A percentile compares a stretch with the other conserved stretches of the same genome.
Conservation (phyloP, 92 coral and sea anemone species). For the Blastomussa wellsi region DNA sequence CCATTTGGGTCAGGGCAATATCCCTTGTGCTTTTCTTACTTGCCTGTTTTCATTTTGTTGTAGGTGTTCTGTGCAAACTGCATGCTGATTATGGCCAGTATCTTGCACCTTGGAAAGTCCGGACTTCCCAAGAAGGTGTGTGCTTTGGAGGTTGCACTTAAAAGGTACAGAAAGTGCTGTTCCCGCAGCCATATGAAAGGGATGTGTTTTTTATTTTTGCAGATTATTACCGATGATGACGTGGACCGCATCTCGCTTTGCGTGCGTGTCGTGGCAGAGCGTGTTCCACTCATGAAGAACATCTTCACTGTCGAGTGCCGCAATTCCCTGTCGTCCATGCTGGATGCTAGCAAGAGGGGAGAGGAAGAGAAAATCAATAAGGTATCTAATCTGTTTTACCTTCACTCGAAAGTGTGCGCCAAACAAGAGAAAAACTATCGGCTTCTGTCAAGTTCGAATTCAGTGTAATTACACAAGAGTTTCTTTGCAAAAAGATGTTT, state of each 20-base stretch:
- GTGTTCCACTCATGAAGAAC: conserved; percentile 89
- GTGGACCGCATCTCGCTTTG: conserved; percentile 99
- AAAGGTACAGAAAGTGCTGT: background rate
- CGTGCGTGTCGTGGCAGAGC: conserved; percentile 94
- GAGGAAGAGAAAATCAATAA: conserved; percentile 78
- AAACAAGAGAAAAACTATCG: background rate
- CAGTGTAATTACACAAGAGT: background rate
- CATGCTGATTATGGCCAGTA: conserved; percentile 97
- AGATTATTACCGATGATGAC: conserved; percentile 98
- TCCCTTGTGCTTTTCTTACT: background rate
- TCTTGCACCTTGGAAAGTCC: conserved; percentile 96
- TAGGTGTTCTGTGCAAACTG: conserved; percentile 96
- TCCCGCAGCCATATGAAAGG: background rate
- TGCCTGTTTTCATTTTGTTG: background rate
- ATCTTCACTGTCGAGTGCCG: conserved; percentile 97
- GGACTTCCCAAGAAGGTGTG: conserved; percentile 95
- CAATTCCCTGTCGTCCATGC: conserved; percentile 89
- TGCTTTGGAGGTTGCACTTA: background rate
- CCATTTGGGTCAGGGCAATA: background rate
- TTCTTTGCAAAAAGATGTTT: no score
- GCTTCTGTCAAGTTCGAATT: background rate
- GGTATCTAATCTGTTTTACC: conserved; percentile 32
- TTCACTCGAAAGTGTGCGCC: background rate
- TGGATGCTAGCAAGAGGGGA: conserved; percentile 89
- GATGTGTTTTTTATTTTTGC: background rate